Evolutionary conservation across 2,113 vertebrate species (phyloP).

Genomic region (Cyrtonyx montezumae): DNA sequence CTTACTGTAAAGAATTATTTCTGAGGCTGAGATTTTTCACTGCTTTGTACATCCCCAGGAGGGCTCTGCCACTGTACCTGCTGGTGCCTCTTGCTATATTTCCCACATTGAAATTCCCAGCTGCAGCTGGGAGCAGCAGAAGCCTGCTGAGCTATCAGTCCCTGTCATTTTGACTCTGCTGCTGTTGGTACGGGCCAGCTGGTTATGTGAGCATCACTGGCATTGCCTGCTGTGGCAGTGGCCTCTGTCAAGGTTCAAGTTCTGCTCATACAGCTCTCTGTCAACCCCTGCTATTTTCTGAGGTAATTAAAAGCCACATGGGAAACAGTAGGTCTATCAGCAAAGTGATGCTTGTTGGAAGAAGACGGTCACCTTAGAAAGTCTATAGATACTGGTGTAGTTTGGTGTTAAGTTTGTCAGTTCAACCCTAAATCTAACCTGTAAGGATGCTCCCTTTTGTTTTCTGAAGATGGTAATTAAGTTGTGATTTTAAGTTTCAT

Average conservation of each 20-base stretch:
- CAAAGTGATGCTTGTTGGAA: background rate
- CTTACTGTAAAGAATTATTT: background rate
- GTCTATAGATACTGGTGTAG: background rate
- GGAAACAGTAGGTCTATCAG: background rate
- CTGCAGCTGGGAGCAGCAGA: background rate
- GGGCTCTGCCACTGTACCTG: background rate
- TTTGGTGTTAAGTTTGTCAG: background rate
- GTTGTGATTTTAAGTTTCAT: background rate
- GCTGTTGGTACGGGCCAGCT: background rate
- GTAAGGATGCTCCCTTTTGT: background rate
- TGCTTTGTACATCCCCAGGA: background rate
- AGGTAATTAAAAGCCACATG: background rate
- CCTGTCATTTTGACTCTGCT: background rate
- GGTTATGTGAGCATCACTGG: background rate
- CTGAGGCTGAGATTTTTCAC: background rate
- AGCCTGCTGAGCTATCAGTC: accelerated
- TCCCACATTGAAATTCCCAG: accelerated
- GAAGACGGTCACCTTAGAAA: background rate
- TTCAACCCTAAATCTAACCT: background rate
- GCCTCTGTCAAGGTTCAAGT: background rate
- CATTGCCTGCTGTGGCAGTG: background rate
- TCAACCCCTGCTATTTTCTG: accelerated
- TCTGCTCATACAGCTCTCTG: accelerated
- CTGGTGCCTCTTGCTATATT: background rate
- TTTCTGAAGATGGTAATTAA: background rate